Base-by-base conservation (phyloP, 2,888 invertebrate species). In the Acleris holmiana region DNA sequence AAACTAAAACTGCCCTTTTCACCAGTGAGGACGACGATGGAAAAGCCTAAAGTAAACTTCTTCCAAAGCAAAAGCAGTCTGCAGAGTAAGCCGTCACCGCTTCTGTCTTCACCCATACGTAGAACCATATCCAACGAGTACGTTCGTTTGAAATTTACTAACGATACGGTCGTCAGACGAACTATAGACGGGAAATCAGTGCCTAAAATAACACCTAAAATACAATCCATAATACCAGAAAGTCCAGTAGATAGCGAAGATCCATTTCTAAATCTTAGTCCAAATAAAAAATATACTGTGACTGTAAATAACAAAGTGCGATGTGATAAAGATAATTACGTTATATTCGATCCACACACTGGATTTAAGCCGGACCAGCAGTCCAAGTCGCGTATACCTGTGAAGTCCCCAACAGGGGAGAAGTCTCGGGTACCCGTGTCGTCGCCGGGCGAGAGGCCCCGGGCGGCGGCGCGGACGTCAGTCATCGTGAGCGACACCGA, bases 401-500 rank as follows among this genome's bases (percentile, higher is more conserved):
- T 82, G 54, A 89, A 87, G 74, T 82, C 86, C 17, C 83, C 84
- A 7, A 78, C 68, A 56, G 76, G 74, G 54, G 89, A 90, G 61
- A 86, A 84, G 74, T 88, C 89, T 25, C 83, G 84, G 57, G 85
- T 87, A 57, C 85, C 85, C 25, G 69, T 86, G 15, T 89, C 83
- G 72, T 88, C 89, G 18, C 88, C 89, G 2, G 85, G 85, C 49
- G 90, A 90, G 74, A 83, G 75, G 56, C 82, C 85, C 10, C 76
- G 81, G 18, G 54, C 62, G 61, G 71, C 76, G 21, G 77, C 78
- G 61, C 80, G 86, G 63, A 89, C 88, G 75, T 86, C 86, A 41
- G 88, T 88, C 53, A 91, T 86, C 73, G 88, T 93, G 70, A 94
- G 94, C 83, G 94, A 94, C 84, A 94, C 94, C 13, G 94, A 94